Conservation (phyloP, 2,888 invertebrate species). For the Teleiodes luculella region DNA sequence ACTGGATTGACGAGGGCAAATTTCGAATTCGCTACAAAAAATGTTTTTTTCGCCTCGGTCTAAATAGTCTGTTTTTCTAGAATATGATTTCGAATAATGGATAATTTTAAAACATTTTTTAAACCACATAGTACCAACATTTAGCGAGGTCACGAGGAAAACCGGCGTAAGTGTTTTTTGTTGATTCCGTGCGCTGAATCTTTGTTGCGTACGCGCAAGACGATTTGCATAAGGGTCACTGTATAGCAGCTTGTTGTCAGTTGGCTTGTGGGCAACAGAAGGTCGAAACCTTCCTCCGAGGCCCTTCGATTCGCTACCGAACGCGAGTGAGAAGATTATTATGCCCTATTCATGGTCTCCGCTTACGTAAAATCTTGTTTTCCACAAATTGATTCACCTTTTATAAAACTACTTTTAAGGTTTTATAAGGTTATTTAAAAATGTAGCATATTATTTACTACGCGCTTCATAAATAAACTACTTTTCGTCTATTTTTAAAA, state of each 20-base stretch:
- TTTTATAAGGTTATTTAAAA: no score
- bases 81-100: no score
- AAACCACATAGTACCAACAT: not conserved
- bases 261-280: constrained; percentile 52
- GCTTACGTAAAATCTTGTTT: constrained; percentile 9
- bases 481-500: no score
- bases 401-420: not conserved
- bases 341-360: constrained; percentile 3
- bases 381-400: not conserved
- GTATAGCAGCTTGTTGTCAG: constrained; percentile 46
- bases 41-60: no score
- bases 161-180: no score
- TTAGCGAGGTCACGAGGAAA: constrained; percentile 29
- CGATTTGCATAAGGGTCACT: constrained; percentile 71
- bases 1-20: no score
- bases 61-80: no score
- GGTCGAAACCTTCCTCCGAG: constrained; percentile 69
- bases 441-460: no score
- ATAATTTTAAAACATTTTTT: no score
- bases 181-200: not conserved
- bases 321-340: constrained; percentile 5
- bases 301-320: constrained; percentile 67
- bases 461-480: no score
- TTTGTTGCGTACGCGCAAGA: constrained; percentile 32
- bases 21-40: no score